A percentile compares a stretch with the other conserved stretches of the same genome.
Conservation (phyloP, 2,113 vertebrate genomes). For the Anser cygnoides region DNA sequence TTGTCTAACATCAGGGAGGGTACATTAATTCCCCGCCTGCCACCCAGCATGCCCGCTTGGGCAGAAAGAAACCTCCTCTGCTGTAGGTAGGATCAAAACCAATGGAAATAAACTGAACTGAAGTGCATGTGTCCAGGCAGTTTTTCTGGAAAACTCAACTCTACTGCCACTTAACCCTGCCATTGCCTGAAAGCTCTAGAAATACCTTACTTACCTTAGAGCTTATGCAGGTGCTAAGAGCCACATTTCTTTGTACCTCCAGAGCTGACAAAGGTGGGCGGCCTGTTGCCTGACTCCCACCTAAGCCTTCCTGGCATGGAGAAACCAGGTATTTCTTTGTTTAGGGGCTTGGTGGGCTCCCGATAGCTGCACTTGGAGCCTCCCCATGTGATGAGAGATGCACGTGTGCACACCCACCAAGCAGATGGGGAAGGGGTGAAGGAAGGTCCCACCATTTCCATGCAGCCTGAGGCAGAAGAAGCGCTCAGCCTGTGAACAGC, state of each 20-base stretch:
- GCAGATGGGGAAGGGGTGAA: not conserved
- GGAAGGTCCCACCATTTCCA: not conserved
- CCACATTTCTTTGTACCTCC: rapidly evolving
- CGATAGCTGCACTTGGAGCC: rapidly evolving
- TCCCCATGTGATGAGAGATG: rapidly evolving
- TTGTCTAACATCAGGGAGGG: slow-evolving; percentile 23
- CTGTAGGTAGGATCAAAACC: slow-evolving; percentile 59
- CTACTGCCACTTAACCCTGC: not conserved
- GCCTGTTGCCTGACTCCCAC: rapidly evolving
- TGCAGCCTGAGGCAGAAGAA: not conserved
- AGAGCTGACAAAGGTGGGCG: not conserved
- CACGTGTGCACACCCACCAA: rapidly evolving
- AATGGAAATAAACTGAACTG: not conserved
- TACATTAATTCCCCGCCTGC: not conserved
- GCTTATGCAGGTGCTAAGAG: not conserved
- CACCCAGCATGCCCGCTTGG: not conserved
- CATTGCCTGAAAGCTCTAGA: not conserved
- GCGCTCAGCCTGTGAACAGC: not conserved
- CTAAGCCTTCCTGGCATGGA: not conserved
- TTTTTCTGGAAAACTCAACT: not conserved
- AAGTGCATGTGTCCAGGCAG: not conserved
- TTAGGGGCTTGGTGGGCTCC: rapidly evolving
- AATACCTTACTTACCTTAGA: not conserved
- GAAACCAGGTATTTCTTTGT: not conserved
- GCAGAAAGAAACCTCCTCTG: slow-evolving; percentile 50